Base-by-base conservation (phyloP, 2,113 vertebrate genomes). In the Sceloporus undulatus region DNA sequence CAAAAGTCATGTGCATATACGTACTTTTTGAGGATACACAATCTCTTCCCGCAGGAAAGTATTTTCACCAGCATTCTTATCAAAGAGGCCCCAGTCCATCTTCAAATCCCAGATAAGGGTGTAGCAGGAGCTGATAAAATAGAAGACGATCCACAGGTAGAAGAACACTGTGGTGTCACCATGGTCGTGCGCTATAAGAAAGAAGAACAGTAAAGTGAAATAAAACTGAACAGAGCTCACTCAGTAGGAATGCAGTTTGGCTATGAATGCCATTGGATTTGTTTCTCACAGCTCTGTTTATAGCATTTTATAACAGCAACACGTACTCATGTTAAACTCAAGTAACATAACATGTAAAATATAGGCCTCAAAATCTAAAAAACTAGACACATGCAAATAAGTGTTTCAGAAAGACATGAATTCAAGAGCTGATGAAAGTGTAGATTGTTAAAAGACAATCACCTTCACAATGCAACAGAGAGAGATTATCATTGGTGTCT, bases 1-100 rank as follows among this genome's bases (percentile, higher is more conserved):
- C 52, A 54, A 80, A 71, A 77, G 1, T 62, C 54, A 91, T 85
- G 23, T 86, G 88, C 21, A n/a, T 75, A 23, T 92, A 96, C 95
- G 77, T 93, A 99, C 99, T 97, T 99, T 99, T 91, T 99, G 99
- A 40, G 99, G 99, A 92, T 99, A 99, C 92, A 99, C 99, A 25
- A 99, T 99, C 95, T 99, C 99, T 95, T 99, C 99, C 83, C 99
- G 97, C 90, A 99, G 98, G 94, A 99, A 99, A 89, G 98, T 99
- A 93, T 99, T 98, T 95, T 99, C 99, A 90, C 99, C 98, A 18
- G 99, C 99, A 42, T 98, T 98, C 54, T 97, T 98, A 95, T 99
- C 99, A 92, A 99, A 99, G 94, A 99, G 97, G 82, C 99, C 99
- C 99, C 99, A 99, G 96, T 99, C 99, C 99, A 99, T 99, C 94